These are phyloP conservation scores for Dicrurus megarhynchus DNA, from an alignment of 2,113 vertebrate genomes.

Conservation along the genomic window DNA sequence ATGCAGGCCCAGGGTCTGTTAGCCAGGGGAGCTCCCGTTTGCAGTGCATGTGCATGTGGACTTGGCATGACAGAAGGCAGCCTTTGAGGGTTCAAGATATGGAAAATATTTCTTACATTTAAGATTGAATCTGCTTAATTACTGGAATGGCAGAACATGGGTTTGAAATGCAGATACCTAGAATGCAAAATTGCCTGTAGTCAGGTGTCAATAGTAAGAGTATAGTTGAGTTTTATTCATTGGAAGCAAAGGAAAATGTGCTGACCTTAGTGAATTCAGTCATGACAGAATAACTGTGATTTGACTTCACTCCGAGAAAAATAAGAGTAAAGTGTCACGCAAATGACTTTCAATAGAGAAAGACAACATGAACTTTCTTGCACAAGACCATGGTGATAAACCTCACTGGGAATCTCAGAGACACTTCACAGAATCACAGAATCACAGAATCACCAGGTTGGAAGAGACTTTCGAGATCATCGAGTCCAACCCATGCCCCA, in stretches of 20 bases:
- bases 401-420: not conserved
- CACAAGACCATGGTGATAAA: not conserved
- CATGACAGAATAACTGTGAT: not conserved
- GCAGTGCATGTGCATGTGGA: not conserved
- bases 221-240: not conserved
- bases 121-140: not conserved
- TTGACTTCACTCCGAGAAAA: not conserved
- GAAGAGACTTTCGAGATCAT: no score
- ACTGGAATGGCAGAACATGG: not conserved
- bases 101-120: not conserved
- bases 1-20: rapidly evolving
- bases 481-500: no score
- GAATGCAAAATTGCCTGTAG: not conserved
- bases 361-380: not conserved
- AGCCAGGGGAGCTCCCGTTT: not conserved
- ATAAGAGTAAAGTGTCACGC: not conserved
- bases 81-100: not conserved
- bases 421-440: no score
- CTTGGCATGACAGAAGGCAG: not conserved
- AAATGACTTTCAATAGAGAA: not conserved
- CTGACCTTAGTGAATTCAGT: not conserved
- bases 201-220: not conserved
- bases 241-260: not conserved
- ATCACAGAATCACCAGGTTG: no score
- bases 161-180: not conserved